Conservation (phyloP, 2,888 invertebrate genomes). For the Pristionchus mayeri region DNA sequence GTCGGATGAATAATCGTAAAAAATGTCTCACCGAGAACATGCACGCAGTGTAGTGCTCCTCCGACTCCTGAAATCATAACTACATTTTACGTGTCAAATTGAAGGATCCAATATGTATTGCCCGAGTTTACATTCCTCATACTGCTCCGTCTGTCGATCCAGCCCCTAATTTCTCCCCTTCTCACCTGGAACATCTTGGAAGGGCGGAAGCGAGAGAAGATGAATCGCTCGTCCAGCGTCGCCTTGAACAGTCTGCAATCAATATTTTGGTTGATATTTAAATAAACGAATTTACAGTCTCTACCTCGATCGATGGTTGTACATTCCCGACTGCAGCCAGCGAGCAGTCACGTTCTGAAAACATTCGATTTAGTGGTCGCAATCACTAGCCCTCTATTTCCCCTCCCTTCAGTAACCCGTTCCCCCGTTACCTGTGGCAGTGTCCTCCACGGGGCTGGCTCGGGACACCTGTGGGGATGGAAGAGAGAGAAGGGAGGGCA, state of each 20-base stretch:
- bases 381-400: not conserved
- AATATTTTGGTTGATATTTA: not conserved
- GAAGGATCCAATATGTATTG: too few relatives aligned
- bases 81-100: too few relatives aligned
- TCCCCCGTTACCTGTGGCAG: constrained; percentile 78
- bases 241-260: constrained; percentile 80
- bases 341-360: constrained; percentile 29
- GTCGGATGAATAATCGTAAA: not conserved
- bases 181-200: constrained; percentile 84
- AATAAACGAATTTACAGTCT: not conserved
- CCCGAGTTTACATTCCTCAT: too few relatives aligned
- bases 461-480: constrained; percentile 95
- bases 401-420: not conserved
- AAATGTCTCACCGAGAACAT: constrained; percentile 57
- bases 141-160: too few relatives aligned
- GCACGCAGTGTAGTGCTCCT: constrained; percentile 49
- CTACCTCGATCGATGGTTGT: constrained; percentile 31
- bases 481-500: constrained; percentile 96
- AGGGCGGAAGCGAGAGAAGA: constrained; percentile 84
- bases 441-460: constrained; percentile 82
- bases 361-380: too few relatives aligned
- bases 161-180: constrained; percentile 83
- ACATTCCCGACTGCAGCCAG: not conserved
- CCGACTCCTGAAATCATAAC: constrained; percentile 48
- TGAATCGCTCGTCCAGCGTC: constrained; percentile 87